Evolutionary conservation across 2,888 invertebrate species (phyloP), one percentile per base, ranked within the genome.

Genomic region (Protophormia terraenovae): DNA sequence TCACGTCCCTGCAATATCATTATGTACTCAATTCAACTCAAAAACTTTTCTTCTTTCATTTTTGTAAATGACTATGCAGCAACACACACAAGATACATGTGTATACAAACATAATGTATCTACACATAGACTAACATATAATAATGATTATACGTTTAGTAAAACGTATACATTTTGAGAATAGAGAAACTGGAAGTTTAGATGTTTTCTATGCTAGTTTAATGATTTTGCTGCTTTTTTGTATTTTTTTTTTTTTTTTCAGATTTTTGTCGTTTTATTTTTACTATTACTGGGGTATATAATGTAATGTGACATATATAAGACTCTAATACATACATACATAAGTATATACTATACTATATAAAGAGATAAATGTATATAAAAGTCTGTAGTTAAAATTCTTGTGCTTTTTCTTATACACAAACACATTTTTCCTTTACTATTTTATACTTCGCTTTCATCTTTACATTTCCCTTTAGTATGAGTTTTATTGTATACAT

Each of bases 1-100:
- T 91, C 91, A 91, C 91, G 91, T 91, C 91, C 89, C 90, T 91
- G 91, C 91, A 91, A 91, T 91, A 91, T 90, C 89, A 90, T 91
- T 91, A 91, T 91, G 90, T 91, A 90, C 89, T 88, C 87, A 69
- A 87, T 87, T 69, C 83, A 83, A 53, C 83, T 86, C 47, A 58
- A n/a, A n/a, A 80, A 67, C 50, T 73, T 32, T 77, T 67, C 73
- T 84, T 82, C 58, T 75, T 64, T 50, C 27, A 55, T 55, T 55
- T 64, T 47, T 19, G 35, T 47, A 73, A 73, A 73, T 58, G 47
- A 78, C 69, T 69, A 10, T 78, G 78, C 69, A 78, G 62, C 60
- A 78, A n/a, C n/a, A n/a, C n/a, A n/a, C n/a, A n/a, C n/a, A n/a
- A n/a, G n/a, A n/a, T 32, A 69, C 38, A 35, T 24, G 35, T 47